phyloP scores from a whole-genome alignment of 2,113 vertebrate species.

The Austrofundulus limnaeus region DNA sequence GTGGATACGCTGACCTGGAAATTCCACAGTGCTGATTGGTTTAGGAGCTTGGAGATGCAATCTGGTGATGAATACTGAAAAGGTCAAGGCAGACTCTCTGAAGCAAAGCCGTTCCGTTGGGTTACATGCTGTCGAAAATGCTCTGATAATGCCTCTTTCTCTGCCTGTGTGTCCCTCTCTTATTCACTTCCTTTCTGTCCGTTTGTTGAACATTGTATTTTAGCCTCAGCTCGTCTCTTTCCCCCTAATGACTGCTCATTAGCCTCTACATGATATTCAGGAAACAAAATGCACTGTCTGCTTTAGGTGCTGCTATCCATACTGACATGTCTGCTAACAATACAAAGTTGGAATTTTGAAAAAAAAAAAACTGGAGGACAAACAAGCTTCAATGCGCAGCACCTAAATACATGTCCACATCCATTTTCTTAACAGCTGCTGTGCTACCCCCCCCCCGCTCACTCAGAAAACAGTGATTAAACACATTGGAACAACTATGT shows the following conservation, averaged over 20 bases:
- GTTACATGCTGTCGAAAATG: conserved; percentile 71
- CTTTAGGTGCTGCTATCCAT: conserved; percentile 1
- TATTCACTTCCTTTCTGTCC: conserved; percentile 24
- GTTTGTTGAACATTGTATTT: conserved; percentile 44
- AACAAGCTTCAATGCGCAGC: background rate
- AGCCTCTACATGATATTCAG: conserved; percentile 25
- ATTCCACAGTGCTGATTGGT: conserved; percentile 76
- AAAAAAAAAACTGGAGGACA: background rate
- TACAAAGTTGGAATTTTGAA: background rate
- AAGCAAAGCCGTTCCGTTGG: conserved; percentile 63
- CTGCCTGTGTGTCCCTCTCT: conserved; percentile 11
- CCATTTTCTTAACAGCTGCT: too few relatives aligned
- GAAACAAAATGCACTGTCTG: conserved; percentile 6
- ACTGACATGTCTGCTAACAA: conserved; percentile 1
- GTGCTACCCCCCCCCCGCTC: too few relatives aligned
- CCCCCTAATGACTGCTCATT: conserved; percentile 31
- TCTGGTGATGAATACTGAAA: conserved; percentile 82
- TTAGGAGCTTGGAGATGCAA: conserved; percentile 75
- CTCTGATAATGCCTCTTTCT: conserved; percentile 53
- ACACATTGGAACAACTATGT: too few relatives aligned
- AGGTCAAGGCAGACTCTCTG: conserved; percentile 76
- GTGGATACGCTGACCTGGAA: conserved; percentile 78
- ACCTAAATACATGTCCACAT: background rate
- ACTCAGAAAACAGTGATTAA: too few relatives aligned
- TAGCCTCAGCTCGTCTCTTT: conserved; percentile 2